These are phyloP conservation scores for Sesamia nonagrioides DNA, from an alignment of 1,140 invertebrate species.

Conservation along the genomic window DNA sequence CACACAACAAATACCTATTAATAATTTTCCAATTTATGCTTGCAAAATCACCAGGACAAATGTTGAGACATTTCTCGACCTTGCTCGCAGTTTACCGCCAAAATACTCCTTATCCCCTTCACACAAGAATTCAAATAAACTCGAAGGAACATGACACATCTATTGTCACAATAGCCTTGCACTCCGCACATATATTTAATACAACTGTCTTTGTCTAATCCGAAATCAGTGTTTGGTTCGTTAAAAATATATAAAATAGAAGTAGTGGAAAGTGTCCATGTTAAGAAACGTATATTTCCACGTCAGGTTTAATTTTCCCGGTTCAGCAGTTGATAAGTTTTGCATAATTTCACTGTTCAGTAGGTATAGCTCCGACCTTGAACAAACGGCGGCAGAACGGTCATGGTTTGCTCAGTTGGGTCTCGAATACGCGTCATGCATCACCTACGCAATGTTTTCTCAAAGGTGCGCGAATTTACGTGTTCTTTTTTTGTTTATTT, in stretches of 20 bases:
- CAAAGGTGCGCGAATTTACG: constrained; percentile 66
- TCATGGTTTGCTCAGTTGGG: constrained; percentile 73
- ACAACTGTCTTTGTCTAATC: not conserved
- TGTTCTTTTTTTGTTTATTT: constrained; percentile 28
- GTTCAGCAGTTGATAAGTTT: constrained; percentile 58
- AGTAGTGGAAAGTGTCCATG: not conserved
- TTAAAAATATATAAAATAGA: not conserved
- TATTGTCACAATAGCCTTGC: constrained; percentile 41
- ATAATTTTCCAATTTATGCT: not conserved
- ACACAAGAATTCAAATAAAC: constrained; percentile 17
- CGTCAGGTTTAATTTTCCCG: constrained; percentile 54
- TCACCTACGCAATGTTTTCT: constrained; percentile 80
- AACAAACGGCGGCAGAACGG: constrained; percentile 51
- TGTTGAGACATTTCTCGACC: constrained; percentile 20
- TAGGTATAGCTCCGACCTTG: constrained; percentile 68
- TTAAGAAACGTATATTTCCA: constrained; percentile 21
- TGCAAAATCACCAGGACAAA: constrained; percentile 2
- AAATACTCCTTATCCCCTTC: constrained; percentile 4
- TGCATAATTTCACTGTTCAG: constrained; percentile 68
- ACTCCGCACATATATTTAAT: constrained; percentile 20
- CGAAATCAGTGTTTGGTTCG: too few relatives aligned
- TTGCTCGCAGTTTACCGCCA: not conserved
- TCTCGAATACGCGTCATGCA: constrained; percentile 76
- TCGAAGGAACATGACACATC: constrained; percentile 5
- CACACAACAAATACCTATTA: not conserved